Base-by-base conservation (phyloP, 1,140 invertebrate species). In the Cephus cinctus region DNA sequence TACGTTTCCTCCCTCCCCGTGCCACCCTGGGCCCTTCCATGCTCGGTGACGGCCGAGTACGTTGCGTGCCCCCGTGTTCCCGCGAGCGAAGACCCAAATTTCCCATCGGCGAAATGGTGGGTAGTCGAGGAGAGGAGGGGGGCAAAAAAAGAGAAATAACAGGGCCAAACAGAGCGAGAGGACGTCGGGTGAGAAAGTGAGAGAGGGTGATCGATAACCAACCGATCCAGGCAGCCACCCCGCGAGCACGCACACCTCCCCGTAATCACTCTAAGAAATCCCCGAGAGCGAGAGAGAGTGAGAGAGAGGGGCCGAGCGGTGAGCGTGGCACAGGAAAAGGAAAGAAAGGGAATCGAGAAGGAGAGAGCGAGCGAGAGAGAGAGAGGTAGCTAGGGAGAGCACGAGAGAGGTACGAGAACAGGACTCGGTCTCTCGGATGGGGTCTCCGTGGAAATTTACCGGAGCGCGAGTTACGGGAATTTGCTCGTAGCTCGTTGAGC, bases 371-470 rank as follows among this genome's bases (percentile, higher is more conserved):
- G 38, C 25, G 49, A 39, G 34, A 15, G 15, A 34, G 20, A 46
- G 31, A 23, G 44, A 23, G 27, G 12, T 15, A 44, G 22, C 11
- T n/a, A 30, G 18, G 42, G 16, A 44, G 22, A 43, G 35, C 19
- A 43, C 11, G 30, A 21, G 21, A 20, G 11, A 40, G 18, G 15
- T n/a, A 21, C n/a, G 6, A 40, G 38, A 40, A 38, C 21, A 38
- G 18, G 32, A 30, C 21, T 43, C 30, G 42, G 18, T 31, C 25
- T 43, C 42, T 43, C 18, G 30, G 18, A 19, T 42, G 48, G 47
- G 56, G 59, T 54, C 50, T 62, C 54, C 54, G 55, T 62, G 59
- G 59, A 66, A 66, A 66, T 66, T 60, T 62, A 64, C 55, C 61
- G 50, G 48, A 58, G 57, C 63, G 59, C 63, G 53, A 64, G 57